These are phyloP conservation scores for Polypterus senegalus DNA, from an alignment of 2,113 vertebrate genomes.

Conservation along the genomic window DNA sequence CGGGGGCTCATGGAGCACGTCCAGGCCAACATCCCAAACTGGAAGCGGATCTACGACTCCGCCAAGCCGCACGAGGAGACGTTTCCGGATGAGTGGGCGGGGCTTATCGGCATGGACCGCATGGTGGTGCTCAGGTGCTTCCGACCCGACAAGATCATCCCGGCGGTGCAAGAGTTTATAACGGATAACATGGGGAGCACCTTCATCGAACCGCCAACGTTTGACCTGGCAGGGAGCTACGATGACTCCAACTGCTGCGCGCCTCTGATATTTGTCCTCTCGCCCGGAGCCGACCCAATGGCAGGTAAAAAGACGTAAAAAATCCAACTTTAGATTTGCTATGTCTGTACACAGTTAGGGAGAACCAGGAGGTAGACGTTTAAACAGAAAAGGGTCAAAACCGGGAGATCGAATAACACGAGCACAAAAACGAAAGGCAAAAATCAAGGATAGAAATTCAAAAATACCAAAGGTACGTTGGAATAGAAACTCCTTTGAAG, in stretches of 20 bases:
- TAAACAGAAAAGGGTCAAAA: too few species aligned
- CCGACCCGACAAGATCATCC: conserved; percentile 78
- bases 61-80: conserved; percentile 55
- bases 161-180: conserved; percentile 67
- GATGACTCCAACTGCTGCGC: conserved; percentile 72
- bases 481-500: too few species aligned
- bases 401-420: too few species aligned
- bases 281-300: conserved; percentile 81
- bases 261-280: conserved; percentile 79
- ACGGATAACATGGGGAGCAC: conserved; percentile 58
- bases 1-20: conserved; percentile 57
- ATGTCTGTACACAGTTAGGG: too few species aligned
- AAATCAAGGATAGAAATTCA: too few species aligned
- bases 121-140: conserved; percentile 74
- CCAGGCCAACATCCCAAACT: conserved; percentile 32
- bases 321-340: neutral
- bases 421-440: too few species aligned
- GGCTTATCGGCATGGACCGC: conserved; percentile 47
- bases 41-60: conserved; percentile 77
- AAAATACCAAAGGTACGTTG: too few species aligned
- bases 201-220: conserved; percentile 74
- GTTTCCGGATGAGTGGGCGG: conserved; percentile 57
- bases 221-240: conserved; percentile 76
- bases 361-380: too few species aligned
- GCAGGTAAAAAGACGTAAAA: conserved; percentile 54